Percentiles rank a stretch among this genome's conserved stretches.
phyloP scores from a whole-genome alignment of 2,113 vertebrate genomes.

The Talpa occidentalis region DNA sequence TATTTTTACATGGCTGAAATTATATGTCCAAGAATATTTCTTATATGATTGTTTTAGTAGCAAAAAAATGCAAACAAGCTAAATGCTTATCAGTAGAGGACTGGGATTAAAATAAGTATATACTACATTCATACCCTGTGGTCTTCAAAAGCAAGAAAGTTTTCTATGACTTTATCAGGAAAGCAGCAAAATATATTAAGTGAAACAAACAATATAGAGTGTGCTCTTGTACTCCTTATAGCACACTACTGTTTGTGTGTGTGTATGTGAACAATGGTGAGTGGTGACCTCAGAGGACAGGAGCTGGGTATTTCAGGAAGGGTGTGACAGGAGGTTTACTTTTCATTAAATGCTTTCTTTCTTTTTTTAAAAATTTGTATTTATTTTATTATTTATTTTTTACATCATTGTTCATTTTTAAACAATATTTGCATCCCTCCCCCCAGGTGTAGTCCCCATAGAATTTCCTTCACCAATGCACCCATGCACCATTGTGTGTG shows the following conservation, averaged over 20 bases:
- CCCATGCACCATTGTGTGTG: too few species aligned
- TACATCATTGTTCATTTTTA: too few species aligned
- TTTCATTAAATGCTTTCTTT: conserved; percentile 20
- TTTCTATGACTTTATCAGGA: conserved; percentile 37
- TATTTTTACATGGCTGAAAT: not conserved
- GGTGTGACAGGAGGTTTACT: not conserved
- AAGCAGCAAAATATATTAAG: not conserved
- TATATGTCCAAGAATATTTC: not conserved
- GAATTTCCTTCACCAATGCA: too few species aligned
- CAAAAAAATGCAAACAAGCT: not conserved
- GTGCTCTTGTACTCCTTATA: not conserved
- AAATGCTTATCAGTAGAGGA: not conserved
- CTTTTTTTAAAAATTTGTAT: too few species aligned
- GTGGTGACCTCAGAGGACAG: not conserved
- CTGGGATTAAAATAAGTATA: not conserved
- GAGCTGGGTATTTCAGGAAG: not conserved
- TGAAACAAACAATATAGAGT: not conserved
- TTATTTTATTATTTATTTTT: too few species aligned
- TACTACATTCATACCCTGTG: not conserved
- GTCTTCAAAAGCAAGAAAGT: not conserved
- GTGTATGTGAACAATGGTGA: not conserved
- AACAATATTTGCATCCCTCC: too few species aligned
- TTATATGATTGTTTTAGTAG: not conserved
- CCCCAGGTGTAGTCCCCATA: too few species aligned
- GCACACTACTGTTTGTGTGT: not conserved